Conservation (phyloP, 2,113 vertebrate species). For the Indicator indicator region DNA sequence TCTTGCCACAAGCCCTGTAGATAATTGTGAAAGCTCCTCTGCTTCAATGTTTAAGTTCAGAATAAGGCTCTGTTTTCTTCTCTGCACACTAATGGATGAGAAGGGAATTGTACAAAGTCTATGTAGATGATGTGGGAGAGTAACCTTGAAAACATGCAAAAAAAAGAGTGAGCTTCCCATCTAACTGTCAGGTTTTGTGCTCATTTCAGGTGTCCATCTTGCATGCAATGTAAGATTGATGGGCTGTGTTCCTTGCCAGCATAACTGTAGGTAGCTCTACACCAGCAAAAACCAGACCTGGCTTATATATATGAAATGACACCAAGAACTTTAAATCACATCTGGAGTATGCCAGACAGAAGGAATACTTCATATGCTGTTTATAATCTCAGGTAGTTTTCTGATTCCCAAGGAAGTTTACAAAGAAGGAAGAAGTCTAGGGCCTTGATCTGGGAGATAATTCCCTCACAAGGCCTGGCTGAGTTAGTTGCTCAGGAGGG, state of each 20-base stretch:
- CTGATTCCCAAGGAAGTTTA: neutral
- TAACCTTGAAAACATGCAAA: neutral
- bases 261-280: neutral
- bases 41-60: neutral
- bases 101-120: neutral
- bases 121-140: neutral
- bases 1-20: neutral
- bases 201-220: neutral
- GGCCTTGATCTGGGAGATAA: neutral
- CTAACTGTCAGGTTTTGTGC: neutral
- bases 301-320: neutral
- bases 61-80: neutral
- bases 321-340: neutral
- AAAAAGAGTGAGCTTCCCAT: neutral
- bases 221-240: neutral
- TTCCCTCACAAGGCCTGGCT: neutral
- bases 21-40: neutral
- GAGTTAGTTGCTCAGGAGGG: rapidly evolving
- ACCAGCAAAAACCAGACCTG: neutral
- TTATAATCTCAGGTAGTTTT: neutral
- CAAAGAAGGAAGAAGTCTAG: neutral
- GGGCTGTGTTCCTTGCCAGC: neutral
- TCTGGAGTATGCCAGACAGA: neutral
- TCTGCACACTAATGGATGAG: neutral
- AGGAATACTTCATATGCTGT: neutral